Evolutionary conservation across 2,797 vertebrate genomes (phyloP), one percentile per base, ranked within the genome.

Genomic region (Choloepus didactylus): DNA sequence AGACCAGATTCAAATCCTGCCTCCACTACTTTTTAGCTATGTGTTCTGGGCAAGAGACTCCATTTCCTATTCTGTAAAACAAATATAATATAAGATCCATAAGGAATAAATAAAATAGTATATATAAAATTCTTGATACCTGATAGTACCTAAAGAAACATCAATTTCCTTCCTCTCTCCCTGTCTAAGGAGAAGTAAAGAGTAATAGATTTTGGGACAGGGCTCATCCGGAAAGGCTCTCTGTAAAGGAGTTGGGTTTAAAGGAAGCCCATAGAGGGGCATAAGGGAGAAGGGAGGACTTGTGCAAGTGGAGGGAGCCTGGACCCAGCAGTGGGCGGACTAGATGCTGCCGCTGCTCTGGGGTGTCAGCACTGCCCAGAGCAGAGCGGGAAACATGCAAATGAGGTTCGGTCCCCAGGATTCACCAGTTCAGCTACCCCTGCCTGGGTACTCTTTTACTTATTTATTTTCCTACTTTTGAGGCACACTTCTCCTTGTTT

Each of bases 51-150:
- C 6, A 5, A 92, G 54, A 81, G 60, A 41, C 35, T 29, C 38
- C 31, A 76, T 29, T 64, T 77, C 29, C 89, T 79, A 7, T 14
- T 87, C 69, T 69, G 49, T 92, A 70, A 81, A 44, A 49, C 27
- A n/a, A 83, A 75, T 59, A 49, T 15, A 49, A 49, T 14, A 60
- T 87, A 1, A 56, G 31, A 60, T n/a, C 77, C 60, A 60, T 18
- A 69, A 35, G n/a, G 35, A 69, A 82, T 51, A 60, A 41, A 92
- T 87, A 84, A 87, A 87, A 77, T 35, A 51, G 51, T 9, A 29
- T 54, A 29, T 76, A 27, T 31, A n/a, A 59, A 76, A 75, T 38
- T 85, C 70, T 89, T 86, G n/a, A 75, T 79, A 54, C 15, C 5
- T 60, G 64, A 31, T 10, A 56, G 49, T 12, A 46, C 66, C 59